A percentile compares a stretch with the other conserved stretches of the same genome.
phyloP scores from a whole-genome alignment of 2,888 invertebrate genomes.

The Periphyllus acericola region DNA sequence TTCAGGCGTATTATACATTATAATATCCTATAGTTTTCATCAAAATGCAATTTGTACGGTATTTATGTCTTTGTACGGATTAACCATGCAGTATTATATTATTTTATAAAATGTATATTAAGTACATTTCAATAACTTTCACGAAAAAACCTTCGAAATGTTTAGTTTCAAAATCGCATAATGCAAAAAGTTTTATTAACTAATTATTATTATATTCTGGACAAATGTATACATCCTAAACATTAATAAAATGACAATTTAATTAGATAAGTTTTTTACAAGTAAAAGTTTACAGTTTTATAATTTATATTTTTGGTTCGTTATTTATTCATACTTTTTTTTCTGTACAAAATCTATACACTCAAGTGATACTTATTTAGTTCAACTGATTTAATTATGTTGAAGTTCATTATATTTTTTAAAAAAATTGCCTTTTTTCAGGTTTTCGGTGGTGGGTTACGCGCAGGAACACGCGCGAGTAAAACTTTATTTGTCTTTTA shows the following conservation, averaged over 20 bases:
- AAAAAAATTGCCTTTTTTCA: background rate
- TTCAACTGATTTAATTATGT: conserved; percentile 50
- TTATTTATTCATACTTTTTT: conserved; percentile 44
- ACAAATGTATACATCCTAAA: conserved; percentile 23
- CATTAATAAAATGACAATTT: conserved; percentile 45
- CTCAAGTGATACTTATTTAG: conserved; percentile 33
- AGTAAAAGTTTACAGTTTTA: conserved; percentile 29
- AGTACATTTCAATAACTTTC: conserved; percentile 32
- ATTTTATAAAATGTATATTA: background rate
- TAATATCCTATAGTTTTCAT: background rate
- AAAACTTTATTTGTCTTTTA: conserved; percentile 50
- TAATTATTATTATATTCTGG: conserved; percentile 26
- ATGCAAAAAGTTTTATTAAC: conserved; percentile 28
- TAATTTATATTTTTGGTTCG: conserved; percentile 31
- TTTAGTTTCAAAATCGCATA: conserved; percentile 35
- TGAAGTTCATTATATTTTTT: conserved; percentile 30
- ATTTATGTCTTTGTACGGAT: background rate
- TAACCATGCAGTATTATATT: background rate
- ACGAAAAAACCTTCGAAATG: background rate
- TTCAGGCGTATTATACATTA: no score
- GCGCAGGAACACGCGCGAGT: background rate
- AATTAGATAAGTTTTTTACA: conserved; percentile 49
- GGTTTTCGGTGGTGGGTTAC: background rate
- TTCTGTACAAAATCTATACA: conserved; percentile 4
- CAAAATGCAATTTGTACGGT: background rate